Evolutionary conservation across 1,140 invertebrate species (phyloP), one percentile per base, ranked within the genome.

Genomic region (Subanguina moxae): DNA sequence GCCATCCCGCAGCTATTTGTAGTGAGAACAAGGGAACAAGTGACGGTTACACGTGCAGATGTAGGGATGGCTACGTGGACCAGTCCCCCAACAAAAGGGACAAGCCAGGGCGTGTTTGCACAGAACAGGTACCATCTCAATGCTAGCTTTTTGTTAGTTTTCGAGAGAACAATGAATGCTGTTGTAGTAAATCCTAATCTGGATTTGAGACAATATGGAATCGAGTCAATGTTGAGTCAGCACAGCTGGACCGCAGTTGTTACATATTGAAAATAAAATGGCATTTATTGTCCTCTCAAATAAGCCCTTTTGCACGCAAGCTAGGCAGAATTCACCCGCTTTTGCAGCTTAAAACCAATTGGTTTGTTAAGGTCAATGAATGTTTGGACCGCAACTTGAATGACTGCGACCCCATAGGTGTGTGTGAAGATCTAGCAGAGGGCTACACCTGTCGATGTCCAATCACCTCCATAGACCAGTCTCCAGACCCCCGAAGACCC

Each of bases 391-490:
- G 79, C 25, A 64, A 65, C 3, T 62, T 83, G 45, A 83, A 83
- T 64, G 80, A 82, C 56, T 82, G 80, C 62, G 77, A 82, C 65
- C 66, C 77, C 9, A 21, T 80, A 19, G 80, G 77, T 42, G 78
- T 83, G 38, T 82, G 80, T 67, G 75, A 83, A 57, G 80, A 82
- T 68, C 66, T 73, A 13, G 43, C 67, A 11, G 76, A 83, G n/a
- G 80, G 79, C 13, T 81, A 72, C 75, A 74, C 68, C 7, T 82
- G 80, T 64, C 58, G 80, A 23, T 83, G 80, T 48, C 76, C 81
- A 0, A 52, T 77, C 13, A 80, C 71, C 58, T 48, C 77, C 15
- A 83, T 78, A 17, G 80, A 82, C 64, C 73, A 80, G 38, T 82
- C 81, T 11, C 80, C 80, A 19, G 80, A 82, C 62, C 48, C 65